phyloP scores from a whole-genome alignment of 2,113 vertebrate genomes.

The Romanogobio albipinnatus region DNA sequence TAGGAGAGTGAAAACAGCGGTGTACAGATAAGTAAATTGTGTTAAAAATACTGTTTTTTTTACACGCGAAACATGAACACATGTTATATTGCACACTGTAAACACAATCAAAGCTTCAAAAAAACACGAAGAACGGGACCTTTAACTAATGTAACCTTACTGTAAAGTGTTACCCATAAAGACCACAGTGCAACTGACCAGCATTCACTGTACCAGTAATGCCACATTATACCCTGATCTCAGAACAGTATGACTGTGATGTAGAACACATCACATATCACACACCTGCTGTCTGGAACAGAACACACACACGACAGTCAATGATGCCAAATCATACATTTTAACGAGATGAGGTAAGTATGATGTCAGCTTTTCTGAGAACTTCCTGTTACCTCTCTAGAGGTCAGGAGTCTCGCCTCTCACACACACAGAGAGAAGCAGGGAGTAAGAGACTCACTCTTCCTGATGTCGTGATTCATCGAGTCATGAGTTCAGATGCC shows the following conservation, averaged over 20 bases:
- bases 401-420: neutral
- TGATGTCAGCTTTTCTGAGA: neutral
- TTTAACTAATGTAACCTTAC: too few species aligned
- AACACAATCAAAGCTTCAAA: too few species aligned
- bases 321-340: constrained; percentile 14
- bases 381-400: neutral
- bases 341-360: constrained; percentile 14
- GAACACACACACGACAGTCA: neutral
- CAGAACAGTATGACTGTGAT: neutral
- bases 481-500: neutral
- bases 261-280: neutral
- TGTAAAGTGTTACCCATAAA: too few species aligned
- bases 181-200: neutral
- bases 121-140: too few species aligned
- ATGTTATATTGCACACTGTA: too few species aligned
- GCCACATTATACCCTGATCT: neutral
- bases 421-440: neutral
- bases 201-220: neutral
- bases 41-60: too few species aligned
- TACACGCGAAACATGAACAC: too few species aligned
- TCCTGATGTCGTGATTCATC: neutral
- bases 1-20: too few species aligned
- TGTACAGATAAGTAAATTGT: too few species aligned
- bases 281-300: neutral
- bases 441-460: neutral